phyloP scores from a whole-genome alignment of 2,797 vertebrate genomes.

The Parotocinclus haroldoi region DNA sequence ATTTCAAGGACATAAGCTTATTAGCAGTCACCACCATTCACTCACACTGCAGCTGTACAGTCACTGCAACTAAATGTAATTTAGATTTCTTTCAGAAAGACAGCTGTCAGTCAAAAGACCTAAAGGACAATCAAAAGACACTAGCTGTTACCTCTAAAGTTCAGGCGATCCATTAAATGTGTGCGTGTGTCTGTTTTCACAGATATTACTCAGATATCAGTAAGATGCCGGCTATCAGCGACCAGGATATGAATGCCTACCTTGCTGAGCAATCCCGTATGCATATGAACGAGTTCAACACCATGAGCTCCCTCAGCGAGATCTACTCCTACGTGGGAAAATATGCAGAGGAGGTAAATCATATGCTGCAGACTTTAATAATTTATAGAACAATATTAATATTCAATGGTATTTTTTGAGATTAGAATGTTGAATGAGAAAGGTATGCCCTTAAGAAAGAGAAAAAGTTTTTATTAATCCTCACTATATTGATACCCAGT shows the following conservation, averaged over 20 bases:
- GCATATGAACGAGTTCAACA: constrained; percentile 98
- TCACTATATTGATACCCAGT: no score
- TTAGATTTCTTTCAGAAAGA: constrained; percentile 20
- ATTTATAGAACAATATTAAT: background rate
- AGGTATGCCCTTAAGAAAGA: no score
- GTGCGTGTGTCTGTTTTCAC: background rate
- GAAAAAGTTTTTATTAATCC: no score
- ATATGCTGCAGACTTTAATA: background rate
- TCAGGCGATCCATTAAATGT: background rate
- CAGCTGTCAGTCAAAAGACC: constrained; percentile 32
- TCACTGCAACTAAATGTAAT: constrained; percentile 19
- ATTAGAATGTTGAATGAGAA: background rate
- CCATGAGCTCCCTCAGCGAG: constrained; percentile 94
- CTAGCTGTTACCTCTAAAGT: background rate
- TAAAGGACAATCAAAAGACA: constrained; percentile 11
- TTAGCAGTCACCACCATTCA: constrained; percentile 35
- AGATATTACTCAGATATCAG: constrained; percentile 97
- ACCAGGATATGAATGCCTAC: constrained; percentile 99
- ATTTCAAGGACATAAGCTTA: constrained; percentile 46
- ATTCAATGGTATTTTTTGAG: background rate
- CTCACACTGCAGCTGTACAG: constrained; percentile 20
- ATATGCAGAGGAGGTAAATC: constrained; percentile 92
- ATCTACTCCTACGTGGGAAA: constrained; percentile 98
- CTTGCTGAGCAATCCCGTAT: constrained; percentile 97
- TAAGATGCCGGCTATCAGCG: constrained; percentile 97